Base-by-base conservation (phyloP, 2,888 invertebrate species). In the Autographa pulchrina region DNA sequence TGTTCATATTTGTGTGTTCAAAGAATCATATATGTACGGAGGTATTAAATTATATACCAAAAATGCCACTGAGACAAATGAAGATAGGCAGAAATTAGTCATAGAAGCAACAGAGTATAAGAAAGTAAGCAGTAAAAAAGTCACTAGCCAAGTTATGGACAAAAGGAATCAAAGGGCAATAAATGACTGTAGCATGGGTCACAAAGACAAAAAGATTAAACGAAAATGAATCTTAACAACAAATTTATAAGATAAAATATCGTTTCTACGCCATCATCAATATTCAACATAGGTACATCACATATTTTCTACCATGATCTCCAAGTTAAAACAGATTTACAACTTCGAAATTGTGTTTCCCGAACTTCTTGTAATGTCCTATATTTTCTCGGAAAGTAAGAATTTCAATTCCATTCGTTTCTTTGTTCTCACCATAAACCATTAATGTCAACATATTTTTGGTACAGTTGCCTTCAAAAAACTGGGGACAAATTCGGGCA, bases 401-500 rank as follows among this genome's bases (percentile, higher is more conserved):
- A 75, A 73, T 82, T 78, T 77, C 66, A 81, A 84, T 77, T 82
- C 78, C 68, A 68, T 71, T 54, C 69, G 41, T 77, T 72, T 72
- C 65, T 72, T 72, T 78, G 67, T 75, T 70, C 79, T 35, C 66
- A 56, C 59, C 54, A 41, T 72, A 62, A 77, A 73, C 68, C 81
- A 81, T 78, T 78, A 81, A 59, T 78, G 81, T 78, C 78, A 78
- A 81, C 74, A 81, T 78, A 78, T 81, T 81, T 78, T 81, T 72
- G 64, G 64, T 66, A 68, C 78, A 69, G 62, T 81, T 77, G 68
- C 41, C 66, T 69, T 67, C 64, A 67, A 81, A 77, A 72, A 78
- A 81, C 68, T 41, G 61, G 66, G 63, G 38, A 67, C 81, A 63
- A 72, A 72, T 56, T 78, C 69, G 74, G 66, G 32, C 31, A 38